phyloP scores from a whole-genome alignment of 2,113 vertebrate genomes.

The Isichthys henryi region DNA sequence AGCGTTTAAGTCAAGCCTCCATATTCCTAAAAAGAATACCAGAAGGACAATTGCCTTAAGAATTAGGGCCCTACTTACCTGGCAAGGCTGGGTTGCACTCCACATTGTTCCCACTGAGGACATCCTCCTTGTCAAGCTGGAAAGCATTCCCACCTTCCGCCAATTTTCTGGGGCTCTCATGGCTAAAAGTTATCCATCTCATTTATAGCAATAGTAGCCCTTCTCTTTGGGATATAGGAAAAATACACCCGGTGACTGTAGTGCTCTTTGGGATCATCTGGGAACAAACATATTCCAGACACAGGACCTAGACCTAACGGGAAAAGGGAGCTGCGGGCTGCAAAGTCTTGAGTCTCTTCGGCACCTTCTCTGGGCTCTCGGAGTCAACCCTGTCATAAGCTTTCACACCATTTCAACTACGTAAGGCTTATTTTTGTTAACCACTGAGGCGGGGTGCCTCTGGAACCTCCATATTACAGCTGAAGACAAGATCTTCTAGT shows the following conservation, averaged over 20 bases:
- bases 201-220: background rate
- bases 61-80: background rate
- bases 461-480: background rate
- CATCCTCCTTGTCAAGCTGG: background rate
- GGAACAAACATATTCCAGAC: background rate
- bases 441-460: background rate
- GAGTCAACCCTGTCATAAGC: background rate
- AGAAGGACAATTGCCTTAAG: background rate
- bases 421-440: background rate
- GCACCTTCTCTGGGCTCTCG: background rate
- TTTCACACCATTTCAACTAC: background rate
- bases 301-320: background rate
- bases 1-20: background rate
- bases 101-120: background rate
- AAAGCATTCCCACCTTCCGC: background rate
- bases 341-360: background rate
- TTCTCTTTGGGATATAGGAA: background rate
- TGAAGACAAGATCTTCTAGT: background rate
- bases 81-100: background rate
- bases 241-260: background rate
- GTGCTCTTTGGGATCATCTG: background rate
- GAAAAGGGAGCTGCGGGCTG: background rate
- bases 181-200: background rate
- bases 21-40: background rate
- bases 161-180: background rate